Evolutionary conservation across 2,797 vertebrate genomes (phyloP), one percentile per base, ranked within the genome.

Genomic region (Clamator glandarius): DNA sequence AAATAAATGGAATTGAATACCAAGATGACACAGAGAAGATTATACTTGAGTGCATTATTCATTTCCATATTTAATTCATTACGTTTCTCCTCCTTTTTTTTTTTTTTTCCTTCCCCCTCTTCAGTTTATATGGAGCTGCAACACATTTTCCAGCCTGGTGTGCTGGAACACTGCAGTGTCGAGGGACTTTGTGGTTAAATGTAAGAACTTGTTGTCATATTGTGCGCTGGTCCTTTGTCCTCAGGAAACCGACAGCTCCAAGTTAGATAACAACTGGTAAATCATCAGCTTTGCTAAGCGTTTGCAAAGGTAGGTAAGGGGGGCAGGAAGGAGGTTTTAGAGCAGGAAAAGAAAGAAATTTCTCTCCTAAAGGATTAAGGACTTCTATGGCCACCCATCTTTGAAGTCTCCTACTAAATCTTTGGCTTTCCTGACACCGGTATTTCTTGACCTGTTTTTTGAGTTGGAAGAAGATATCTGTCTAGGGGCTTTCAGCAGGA

Each of bases 11-110:
- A 91, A 87, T 18, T 84, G 67, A 96, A 92, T 83, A 82, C 64
- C 80, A 96, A 80, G 74, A 91, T 5, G 36, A 90, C 87, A 93
- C 69, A 93, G 62, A 92, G 35, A 69, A 93, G 74, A 89, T 79
- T 90, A 58, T 91, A 84, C 52, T 91, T 66, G 29, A 92, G 80
- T 92, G 61, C 87, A 96, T 96, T 96, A 96, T 96, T 97, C 74
- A 94, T 96, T 92, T 95, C 92, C 88, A 96, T 97, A 89, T 95
- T 96, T 96, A 96, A 96, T 97, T 96, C 26, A 92, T 96, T 94
- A 93, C 5, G 2, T 68, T 84, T 81, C 63, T 69, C 26, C 29
- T 76, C 8, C 1, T 19, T 13, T 44, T 39, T 55, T n/a, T 23
- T 19, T 13, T 44, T 39, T 55, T 23, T 44, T 50, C 8, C 2